phyloP scores from a whole-genome alignment of 2,888 invertebrate genomes.

The Drosophila quasianomalipes region DNA sequence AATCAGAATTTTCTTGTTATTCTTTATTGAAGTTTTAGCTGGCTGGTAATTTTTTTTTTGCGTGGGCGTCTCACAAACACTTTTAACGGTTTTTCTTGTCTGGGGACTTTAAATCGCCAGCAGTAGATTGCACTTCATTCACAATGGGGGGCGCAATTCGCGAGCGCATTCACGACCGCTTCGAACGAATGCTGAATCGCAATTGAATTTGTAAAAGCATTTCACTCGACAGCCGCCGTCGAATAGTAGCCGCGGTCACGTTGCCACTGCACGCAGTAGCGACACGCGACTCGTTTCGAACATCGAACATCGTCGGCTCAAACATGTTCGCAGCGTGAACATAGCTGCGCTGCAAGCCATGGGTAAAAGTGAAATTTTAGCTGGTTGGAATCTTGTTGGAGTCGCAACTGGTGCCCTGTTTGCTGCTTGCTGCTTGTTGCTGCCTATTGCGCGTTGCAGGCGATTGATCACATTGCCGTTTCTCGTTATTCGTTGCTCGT shows the following conservation, averaged over 20 bases:
- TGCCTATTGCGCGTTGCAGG: constrained; percentile 56
- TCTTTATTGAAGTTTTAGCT: constrained; percentile 1
- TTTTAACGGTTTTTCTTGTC: constrained; percentile 43
- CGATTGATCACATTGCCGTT: constrained; percentile 69
- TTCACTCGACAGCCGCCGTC: constrained; percentile 63
- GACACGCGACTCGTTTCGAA: constrained; percentile 67
- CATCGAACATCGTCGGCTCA: constrained; percentile 27
- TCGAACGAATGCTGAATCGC: constrained; percentile 76
- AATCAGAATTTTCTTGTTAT: background rate
- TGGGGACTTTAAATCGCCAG: constrained; percentile 37
- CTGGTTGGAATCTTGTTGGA: constrained; percentile 28
- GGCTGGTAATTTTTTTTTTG: background rate
- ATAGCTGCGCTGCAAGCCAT: constrained; percentile 13
- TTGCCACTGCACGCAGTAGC: constrained; percentile 78
- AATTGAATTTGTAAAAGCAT: constrained; percentile 83
- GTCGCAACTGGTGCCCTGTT: constrained; percentile 4
- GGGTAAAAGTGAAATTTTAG: constrained; percentile 71
- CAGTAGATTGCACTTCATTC: constrained; percentile 39
- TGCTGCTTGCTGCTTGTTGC: background rate
- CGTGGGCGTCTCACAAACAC: constrained; percentile 24
- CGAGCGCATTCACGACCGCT: constrained; percentile 64
- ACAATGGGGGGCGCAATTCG: constrained; percentile 28
- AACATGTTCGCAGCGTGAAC: constrained; percentile 40
- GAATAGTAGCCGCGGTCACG: constrained; percentile 70
- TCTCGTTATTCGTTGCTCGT: constrained; percentile 8